Evolutionary conservation across 2,797 vertebrate species (phyloP).

Genomic region (Pteronotus mesoamericanus): DNA sequence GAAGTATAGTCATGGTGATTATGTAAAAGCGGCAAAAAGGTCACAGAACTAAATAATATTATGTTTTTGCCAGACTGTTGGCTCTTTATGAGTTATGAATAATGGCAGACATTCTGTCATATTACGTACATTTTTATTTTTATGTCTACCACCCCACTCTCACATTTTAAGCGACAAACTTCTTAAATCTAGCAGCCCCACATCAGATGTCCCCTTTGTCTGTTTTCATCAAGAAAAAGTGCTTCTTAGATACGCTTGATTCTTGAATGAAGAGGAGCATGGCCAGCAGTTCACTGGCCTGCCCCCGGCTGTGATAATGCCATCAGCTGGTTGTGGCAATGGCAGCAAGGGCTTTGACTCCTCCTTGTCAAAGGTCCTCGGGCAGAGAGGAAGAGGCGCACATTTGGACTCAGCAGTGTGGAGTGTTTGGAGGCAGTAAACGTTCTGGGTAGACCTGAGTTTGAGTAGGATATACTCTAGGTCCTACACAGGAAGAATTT

Average conservation of each 20-base stretch:
- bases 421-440: background rate
- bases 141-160: background rate
- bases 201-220: background rate
- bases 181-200: constrained; percentile 7
- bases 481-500: background rate
- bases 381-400: background rate
- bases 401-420: background rate
- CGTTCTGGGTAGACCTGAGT: background rate
- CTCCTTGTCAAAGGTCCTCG: background rate
- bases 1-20: background rate
- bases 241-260: background rate
- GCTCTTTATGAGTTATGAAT: background rate
- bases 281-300: background rate
- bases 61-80: background rate
- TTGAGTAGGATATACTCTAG: background rate
- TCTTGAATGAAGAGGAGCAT: background rate
- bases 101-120: background rate
- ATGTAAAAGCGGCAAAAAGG: background rate
- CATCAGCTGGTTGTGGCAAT: background rate
- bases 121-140: background rate
- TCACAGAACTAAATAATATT: background rate
- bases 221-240: background rate
- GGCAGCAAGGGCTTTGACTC: background rate
- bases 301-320: background rate
- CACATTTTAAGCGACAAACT: constrained; percentile 28